phyloP scores from a whole-genome alignment of 2,797 vertebrate species.

The Crenichthys baileyi region DNA sequence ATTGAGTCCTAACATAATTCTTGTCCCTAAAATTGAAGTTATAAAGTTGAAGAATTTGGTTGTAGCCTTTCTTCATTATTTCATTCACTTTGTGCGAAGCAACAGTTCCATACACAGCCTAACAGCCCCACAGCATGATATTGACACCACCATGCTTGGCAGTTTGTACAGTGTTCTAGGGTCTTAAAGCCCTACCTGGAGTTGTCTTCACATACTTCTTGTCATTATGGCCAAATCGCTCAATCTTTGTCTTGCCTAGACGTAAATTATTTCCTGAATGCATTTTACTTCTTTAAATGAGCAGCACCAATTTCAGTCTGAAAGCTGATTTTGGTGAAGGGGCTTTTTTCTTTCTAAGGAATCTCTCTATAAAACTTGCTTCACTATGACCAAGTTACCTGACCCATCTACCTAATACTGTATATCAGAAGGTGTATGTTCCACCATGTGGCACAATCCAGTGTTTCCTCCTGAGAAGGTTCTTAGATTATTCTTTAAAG shows the following conservation, averaged over 20 bases:
- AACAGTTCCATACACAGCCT: too few relatives aligned
- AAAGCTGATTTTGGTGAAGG: neutral
- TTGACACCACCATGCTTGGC: too few relatives aligned
- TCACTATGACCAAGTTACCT: neutral
- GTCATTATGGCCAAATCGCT: neutral
- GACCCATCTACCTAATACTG: neutral
- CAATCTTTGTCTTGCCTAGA: neutral
- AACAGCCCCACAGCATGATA: too few relatives aligned
- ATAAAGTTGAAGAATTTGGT: too few relatives aligned
- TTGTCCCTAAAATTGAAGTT: too few relatives aligned
- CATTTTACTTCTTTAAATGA: neutral
- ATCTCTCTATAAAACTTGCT: neutral
- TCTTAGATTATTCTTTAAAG: constrained; percentile 68
- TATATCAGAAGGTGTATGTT: constrained; percentile 26
- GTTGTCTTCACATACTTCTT: neutral
- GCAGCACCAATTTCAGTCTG: neutral
- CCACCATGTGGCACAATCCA: constrained; percentile 36
- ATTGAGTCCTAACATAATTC: too few relatives aligned
- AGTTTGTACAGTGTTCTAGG: too few relatives aligned
- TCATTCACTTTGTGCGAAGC: too few relatives aligned
- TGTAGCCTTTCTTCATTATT: too few relatives aligned
- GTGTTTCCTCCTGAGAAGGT: constrained; percentile 57
- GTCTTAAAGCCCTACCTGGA: neutral
- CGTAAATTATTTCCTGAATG: neutral
- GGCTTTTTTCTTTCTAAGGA: neutral